Base-by-base conservation (phyloP, 1,140 invertebrate genomes). In the Monomorium pharaonis region DNA sequence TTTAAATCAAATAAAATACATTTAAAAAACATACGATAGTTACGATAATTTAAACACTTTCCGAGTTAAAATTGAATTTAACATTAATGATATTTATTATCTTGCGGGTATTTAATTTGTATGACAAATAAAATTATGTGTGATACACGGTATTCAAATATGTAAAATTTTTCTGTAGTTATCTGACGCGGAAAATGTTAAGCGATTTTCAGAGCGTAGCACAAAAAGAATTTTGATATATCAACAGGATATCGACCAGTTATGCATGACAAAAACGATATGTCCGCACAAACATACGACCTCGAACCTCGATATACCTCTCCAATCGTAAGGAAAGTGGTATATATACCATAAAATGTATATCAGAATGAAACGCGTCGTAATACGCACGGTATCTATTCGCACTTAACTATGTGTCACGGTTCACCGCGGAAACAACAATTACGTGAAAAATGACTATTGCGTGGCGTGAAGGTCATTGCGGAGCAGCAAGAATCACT, bases 401-500 rank as follows among this genome's bases (percentile, higher is more conserved):
- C 69, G 58, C 24, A 49, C 69, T 84, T 37, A 75, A 65, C 49
- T 60, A 75, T 54, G 75, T 21, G 87, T 89, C 83, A 88, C 56
- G 84, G 84, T 89, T 88, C 83, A 76, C 74, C 54, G 88, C 72
- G 42, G 65, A 42, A 72, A 80, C 60, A 81, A 83, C 77, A 74
- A 84, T 89, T 54, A 54, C 42, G 70, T 24, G 75, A 88, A 88
- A 81, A 89, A 89, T 88, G 14, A 56, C 21, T 65, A 54, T 75
- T 76, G 75, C 70, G 24, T 47, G 51, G 72, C 87, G 47, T 49
- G 88, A 89, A 89, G 88, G 88, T 89, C 88, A 77, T 24, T 54
- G 24, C 56, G 58, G 42, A 33, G 56, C 33, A 56, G n/a, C 74
- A 27, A 58, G 69, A 30, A 86, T 86, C 76, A 49, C 87, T 74